Conservation (phyloP, 2,888 invertebrate genomes). For the Phengaris arion region DNA sequence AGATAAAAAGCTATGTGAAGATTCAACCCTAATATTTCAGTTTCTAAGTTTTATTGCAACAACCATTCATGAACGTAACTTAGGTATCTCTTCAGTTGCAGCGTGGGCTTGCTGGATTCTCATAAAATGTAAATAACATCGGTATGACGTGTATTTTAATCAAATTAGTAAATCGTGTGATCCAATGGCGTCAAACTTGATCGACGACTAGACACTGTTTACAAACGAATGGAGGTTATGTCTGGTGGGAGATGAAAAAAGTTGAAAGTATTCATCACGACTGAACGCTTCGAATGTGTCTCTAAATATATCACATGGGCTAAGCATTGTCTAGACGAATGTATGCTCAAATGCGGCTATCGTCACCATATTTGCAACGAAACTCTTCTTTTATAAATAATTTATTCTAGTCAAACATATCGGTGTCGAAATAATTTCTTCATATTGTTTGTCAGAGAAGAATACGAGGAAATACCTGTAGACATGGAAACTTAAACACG, state of each 20-base stretch:
- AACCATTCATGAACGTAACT: no score
- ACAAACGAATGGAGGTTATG: slow-evolving; percentile 39
- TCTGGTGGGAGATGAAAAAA: slow-evolving; percentile 37
- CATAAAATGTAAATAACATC: slow-evolving; percentile 9
- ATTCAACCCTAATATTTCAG: no score
- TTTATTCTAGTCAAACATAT: not conserved
- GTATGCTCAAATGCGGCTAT: not conserved
- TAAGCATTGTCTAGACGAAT: slow-evolving; percentile 27
- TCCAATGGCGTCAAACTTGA: slow-evolving; percentile 32
- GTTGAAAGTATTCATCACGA: slow-evolving; percentile 40
- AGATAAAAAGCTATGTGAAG: no score
- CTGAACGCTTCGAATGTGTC: slow-evolving; percentile 13
- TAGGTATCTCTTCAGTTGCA: not conserved
- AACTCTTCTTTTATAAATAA: not conserved
- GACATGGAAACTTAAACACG: no score
- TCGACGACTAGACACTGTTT: slow-evolving; percentile 40
- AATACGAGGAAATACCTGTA: no score
- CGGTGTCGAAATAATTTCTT: not conserved
- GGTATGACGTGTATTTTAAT: slow-evolving; percentile 2
- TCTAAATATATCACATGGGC: slow-evolving; percentile 21
- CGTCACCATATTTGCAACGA: slow-evolving; percentile 8
- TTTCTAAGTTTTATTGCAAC: no score
- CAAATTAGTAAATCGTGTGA: slow-evolving; percentile 4
- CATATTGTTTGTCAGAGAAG: not conserved
- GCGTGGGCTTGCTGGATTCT: not conserved